Conservation (phyloP, 2,888 invertebrate genomes). For the Drosophila limbata region DNA sequence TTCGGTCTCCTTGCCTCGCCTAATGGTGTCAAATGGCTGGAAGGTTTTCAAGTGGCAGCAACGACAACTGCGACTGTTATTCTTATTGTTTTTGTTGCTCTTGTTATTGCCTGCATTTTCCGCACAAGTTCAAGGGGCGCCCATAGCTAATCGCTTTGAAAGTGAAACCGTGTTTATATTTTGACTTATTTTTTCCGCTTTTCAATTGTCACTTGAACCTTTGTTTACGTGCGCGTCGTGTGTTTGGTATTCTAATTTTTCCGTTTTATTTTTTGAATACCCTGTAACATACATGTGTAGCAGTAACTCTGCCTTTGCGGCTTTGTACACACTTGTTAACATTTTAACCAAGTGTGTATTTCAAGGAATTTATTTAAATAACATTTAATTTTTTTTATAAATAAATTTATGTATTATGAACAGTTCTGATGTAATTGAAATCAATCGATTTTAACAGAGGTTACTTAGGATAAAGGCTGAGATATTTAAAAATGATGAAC, state of each 20-base stretch:
- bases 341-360: not conserved
- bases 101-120: constrained; percentile 51
- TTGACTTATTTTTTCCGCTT: constrained; percentile 68
- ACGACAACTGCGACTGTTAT: constrained; percentile 43
- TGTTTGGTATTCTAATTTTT: constrained; percentile 51
- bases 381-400: not conserved
- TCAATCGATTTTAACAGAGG: too few relatives aligned
- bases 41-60: constrained; percentile 59
- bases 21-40: constrained; percentile 71
- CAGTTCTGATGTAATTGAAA: too few relatives aligned
- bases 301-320: not conserved
- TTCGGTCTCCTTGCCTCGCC: constrained; percentile 24
- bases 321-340: not conserved
- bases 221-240: constrained; percentile 55
- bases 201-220: constrained; percentile 60
- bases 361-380: not conserved
- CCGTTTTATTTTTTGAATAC: constrained; percentile 28
- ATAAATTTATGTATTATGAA: too few relatives aligned
- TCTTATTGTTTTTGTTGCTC: constrained; percentile 56
- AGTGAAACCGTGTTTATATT: constrained; percentile 82
- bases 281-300: constrained; percentile 18
- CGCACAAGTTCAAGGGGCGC: constrained; percentile 66
- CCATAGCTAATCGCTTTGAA: constrained; percentile 81
- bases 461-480: too few relatives aligned
- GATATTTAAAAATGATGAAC: too few relatives aligned